Conservation (phyloP, 2,888 invertebrate species). For the Toxonevra muliebris region DNA sequence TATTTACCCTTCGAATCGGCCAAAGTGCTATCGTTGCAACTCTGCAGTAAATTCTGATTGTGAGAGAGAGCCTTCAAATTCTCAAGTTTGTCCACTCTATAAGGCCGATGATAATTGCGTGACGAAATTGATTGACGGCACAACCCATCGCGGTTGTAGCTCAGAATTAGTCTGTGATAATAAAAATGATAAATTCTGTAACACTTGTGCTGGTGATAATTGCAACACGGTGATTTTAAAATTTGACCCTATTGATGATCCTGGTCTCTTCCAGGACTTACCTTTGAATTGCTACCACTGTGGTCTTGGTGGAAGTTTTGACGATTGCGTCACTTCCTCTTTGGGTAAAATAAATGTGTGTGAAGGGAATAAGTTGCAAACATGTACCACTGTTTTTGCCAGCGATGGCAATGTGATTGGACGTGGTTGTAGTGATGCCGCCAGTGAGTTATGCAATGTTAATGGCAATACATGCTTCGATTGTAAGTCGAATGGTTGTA, state of each 20-base stretch:
- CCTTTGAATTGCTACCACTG: constrained; percentile 47
- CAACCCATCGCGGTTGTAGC: constrained; percentile 45
- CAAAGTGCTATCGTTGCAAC: constrained; percentile 44
- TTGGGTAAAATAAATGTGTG: constrained; percentile 30
- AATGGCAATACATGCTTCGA: constrained; percentile 46
- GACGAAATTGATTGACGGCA: constrained; percentile 37
- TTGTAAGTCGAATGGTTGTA: constrained; percentile 58
- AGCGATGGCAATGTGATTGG: constrained; percentile 34
- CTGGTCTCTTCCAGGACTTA: constrained; percentile 43
- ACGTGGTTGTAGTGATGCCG: constrained; percentile 45
- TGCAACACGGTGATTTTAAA: constrained; percentile 42
- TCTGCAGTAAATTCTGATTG: constrained; percentile 39
- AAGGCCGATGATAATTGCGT: constrained; percentile 41
- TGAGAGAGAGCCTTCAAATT: constrained; percentile 31
- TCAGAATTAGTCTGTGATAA: constrained; percentile 41
- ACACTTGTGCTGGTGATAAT: constrained; percentile 27
- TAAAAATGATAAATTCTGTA: constrained; percentile 37
- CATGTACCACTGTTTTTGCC: constrained; percentile 43
- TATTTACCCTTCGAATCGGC: constrained; percentile 41
- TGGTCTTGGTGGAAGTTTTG: constrained; percentile 26
- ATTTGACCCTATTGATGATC: constrained; percentile 35
- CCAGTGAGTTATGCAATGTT: constrained; percentile 40
- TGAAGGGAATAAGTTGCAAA: constrained; percentile 38
- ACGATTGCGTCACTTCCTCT: constrained; percentile 32
- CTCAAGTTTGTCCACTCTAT: constrained; percentile 41